phyloP scores from a whole-genome alignment of 2,797 vertebrate genomes.

The Chaenodraco wilsoni region DNA sequence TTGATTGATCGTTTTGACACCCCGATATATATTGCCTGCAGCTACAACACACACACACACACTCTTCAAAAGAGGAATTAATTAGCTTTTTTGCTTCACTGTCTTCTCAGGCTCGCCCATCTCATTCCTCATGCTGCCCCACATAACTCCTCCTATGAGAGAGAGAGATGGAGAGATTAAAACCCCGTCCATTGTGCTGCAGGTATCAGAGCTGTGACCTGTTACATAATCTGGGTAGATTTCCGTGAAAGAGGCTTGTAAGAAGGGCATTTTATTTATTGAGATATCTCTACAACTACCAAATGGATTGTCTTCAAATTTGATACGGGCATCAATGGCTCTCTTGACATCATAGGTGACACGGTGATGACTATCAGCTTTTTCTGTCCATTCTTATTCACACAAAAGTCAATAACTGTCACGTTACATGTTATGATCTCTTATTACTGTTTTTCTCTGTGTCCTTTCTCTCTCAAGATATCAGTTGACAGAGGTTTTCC shows the following conservation, averaged over 20 bases:
- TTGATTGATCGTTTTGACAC: constrained; percentile 1
- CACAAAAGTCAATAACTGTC: constrained; percentile 20
- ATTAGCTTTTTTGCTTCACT: constrained; percentile 23
- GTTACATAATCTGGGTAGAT: constrained; percentile 34
- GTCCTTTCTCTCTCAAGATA: constrained; percentile 35
- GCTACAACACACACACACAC: constrained; percentile 4
- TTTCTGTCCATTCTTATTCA: constrained; percentile 16
- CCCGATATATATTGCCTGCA: constrained; percentile 7
- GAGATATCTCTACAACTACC: neutral
- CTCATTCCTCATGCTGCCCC: constrained; percentile 16
- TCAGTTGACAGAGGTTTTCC: constrained; percentile 51
- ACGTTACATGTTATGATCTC: constrained; percentile 45
- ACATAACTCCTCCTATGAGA: constrained; percentile 25
- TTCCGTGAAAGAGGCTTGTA: neutral
- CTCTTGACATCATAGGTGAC: neutral
- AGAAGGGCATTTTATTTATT: neutral
- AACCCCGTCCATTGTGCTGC: constrained; percentile 30
- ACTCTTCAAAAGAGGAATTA: constrained; percentile 11
- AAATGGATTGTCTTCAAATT: neutral
- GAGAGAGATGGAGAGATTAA: constrained; percentile 10
- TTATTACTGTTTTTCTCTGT: constrained; percentile 34
- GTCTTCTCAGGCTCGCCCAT: constrained; percentile 2
- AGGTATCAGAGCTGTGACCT: constrained; percentile 30
- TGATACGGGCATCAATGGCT: neutral
- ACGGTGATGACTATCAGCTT: constrained; percentile 28